Conservation (phyloP, 2,113 vertebrate genomes). For the Triplophysa rosa region DNA sequence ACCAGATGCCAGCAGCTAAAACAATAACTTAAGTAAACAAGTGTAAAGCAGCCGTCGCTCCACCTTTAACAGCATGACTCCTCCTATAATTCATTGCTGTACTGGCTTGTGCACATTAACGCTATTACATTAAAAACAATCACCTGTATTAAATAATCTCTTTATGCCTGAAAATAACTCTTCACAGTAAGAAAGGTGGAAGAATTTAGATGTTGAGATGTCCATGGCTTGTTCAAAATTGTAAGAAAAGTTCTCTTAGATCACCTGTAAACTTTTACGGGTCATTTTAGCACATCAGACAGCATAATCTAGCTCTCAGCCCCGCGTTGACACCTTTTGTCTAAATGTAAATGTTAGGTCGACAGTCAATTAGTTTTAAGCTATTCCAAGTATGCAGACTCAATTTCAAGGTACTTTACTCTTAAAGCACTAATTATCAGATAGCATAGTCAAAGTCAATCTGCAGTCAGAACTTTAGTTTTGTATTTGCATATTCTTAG, state of each 20-base stretch:
- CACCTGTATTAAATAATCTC: background rate
- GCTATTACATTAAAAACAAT: background rate
- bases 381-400: background rate
- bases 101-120: background rate
- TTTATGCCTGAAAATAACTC: background rate
- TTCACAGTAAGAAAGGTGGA: background rate
- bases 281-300: background rate
- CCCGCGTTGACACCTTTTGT: constrained; percentile 19
- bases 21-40: constrained; percentile 45
- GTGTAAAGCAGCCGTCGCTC: background rate
- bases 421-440: background rate
- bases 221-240: background rate
- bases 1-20: constrained; percentile 41
- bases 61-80: constrained; percentile 7
- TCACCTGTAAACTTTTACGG: background rate
- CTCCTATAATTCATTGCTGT: background rate
- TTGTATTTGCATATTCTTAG: constrained; percentile 8
- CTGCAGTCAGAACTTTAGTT: background rate
- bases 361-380: background rate
- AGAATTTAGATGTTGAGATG: background rate
- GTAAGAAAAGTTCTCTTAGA: background rate
- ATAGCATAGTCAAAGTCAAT: background rate
- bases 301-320: background rate
- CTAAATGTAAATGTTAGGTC: constrained; percentile 9
- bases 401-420: constrained; percentile 9